Percentiles rank a stretch among this genome's conserved stretches.
Evolutionary conservation across 2,113 vertebrate genomes (phyloP).

Genomic region (Xerus inauris): DNA sequence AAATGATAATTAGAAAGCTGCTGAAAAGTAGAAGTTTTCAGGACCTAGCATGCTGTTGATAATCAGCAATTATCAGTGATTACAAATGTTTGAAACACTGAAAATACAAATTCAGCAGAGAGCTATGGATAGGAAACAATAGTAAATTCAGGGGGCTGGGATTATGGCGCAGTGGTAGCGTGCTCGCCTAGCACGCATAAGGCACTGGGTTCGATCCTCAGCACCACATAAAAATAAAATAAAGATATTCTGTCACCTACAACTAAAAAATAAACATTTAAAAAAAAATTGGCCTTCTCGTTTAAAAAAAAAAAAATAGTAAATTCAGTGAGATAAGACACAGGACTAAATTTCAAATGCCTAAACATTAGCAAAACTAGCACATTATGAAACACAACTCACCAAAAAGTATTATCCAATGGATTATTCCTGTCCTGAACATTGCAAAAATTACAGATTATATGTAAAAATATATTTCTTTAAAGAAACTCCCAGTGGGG

Average conservation of each 20-base stretch:
- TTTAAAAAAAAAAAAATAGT: constrained; percentile 19
- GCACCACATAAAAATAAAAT: no score
- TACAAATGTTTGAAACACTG: constrained; percentile 45
- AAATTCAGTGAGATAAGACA: constrained; percentile 12
- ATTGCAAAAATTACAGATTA: not conserved
- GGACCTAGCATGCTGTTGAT: constrained; percentile 11
- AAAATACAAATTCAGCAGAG: constrained; percentile 53
- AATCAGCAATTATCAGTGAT: constrained; percentile 52
- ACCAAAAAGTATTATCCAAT: not conserved
- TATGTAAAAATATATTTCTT: not conserved
- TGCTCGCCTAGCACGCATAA: no score
- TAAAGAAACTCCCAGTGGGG: not conserved
- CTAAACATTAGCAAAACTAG: constrained; percentile 26
- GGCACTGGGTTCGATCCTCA: no score
- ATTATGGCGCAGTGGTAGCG: no score
- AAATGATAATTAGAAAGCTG: constrained; percentile 26
- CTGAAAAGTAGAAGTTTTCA: constrained; percentile 32
- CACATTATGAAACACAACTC: not conserved
- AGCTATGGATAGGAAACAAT: constrained; percentile 17
- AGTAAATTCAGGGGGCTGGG: constrained; percentile 35
- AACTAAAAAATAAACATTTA: no score
- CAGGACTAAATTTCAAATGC: constrained; percentile 39
- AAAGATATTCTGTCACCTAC: no score
- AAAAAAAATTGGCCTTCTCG: no score
- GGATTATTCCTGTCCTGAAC: not conserved